Base-by-base conservation (phyloP, 1,140 invertebrate genomes). In the Drosophila pseudoobscura region DNA sequence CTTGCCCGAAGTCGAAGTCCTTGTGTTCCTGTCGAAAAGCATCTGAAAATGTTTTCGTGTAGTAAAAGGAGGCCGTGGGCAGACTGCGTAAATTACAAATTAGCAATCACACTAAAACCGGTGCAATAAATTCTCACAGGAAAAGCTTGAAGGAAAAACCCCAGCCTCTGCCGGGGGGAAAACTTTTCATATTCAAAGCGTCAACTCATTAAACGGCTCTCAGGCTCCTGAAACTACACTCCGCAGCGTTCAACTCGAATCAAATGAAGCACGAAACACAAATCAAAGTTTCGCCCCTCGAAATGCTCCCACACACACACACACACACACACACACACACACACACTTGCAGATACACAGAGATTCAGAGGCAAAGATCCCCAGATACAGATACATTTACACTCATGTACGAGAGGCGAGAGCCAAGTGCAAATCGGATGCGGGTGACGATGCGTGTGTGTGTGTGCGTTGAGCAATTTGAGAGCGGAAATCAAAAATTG, bases 401-500 rank as follows among this genome's bases (percentile, higher is more conserved):
- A 55, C 45, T 61, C 65, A 52, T 43, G 35, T 20, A 54, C n/a
- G 44, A 54, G 60, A 17, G 29, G 9, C 31, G 31, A 35, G 31
- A 39, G 22, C 35, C 41, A 55, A 69, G 74, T 80, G 70, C 79
- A 72, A 76, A 75, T 68, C 63, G 71, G 71, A 76, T 68, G 69
- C 78, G 79, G 74, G 82, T 82, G 66, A 64, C 79, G 66, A 83
- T 84, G 80, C 62, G 83, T 87, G 83, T 68, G 4, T 39, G 35
- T 39, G 11, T 87, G 83, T 87, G 83, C 78, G 75, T 74, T 73
- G 71, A 76, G 84, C 83, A 89, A 88, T 88, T 88, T 68, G 79
- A 88, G 75, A 83, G 70, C 83, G 84, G 83, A 88, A 88, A 88
- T 89, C 83, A 89, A 89, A 88, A 88, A 89, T 88, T 89, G 84